phyloP scores from a whole-genome alignment of 2,888 invertebrate genomes.

The Penaeus monodon region DNA sequence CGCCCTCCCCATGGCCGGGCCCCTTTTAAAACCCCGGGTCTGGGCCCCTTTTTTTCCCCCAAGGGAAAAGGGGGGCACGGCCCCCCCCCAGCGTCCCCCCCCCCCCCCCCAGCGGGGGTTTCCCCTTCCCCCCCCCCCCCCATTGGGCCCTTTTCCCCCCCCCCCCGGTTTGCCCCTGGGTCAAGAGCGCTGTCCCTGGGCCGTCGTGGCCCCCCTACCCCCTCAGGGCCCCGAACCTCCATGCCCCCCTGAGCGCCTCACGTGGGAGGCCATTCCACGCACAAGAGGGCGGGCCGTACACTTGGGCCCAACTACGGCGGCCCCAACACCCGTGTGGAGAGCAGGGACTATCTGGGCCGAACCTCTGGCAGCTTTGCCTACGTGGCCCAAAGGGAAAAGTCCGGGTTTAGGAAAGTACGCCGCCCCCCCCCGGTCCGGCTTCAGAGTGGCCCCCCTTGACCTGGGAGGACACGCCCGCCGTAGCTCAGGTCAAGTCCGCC shows the following conservation, averaged over 20 bases:
- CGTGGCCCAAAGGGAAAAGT: conserved; percentile 36
- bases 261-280: conserved; percentile 42
- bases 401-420: conserved; percentile 47
- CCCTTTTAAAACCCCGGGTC: no score
- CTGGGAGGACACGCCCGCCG: no score
- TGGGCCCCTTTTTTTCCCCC: no score
- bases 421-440: conserved; percentile 7
- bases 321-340: conserved; percentile 31
- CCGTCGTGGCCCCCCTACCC: conserved; percentile 7
- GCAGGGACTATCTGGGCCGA: conserved; percentile 21
- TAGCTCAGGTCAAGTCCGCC: no score
- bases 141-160: no score
- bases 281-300: conserved; percentile 30
- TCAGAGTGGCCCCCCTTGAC: no score
- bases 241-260: conserved; percentile 30
- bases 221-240: conserved; percentile 22
- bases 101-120: no score
- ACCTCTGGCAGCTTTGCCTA: conserved; percentile 50
- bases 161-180: no score
- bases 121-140: no score
- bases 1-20: no score
- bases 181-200: not conserved
- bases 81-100: no score
- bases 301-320: conserved; percentile 47
- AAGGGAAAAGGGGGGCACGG: no score